A percentile compares a stretch with the other conserved stretches of the same genome.
Conservation (phyloP, 2,797 vertebrate species). For the Oreonectes daqikongensis region DNA sequence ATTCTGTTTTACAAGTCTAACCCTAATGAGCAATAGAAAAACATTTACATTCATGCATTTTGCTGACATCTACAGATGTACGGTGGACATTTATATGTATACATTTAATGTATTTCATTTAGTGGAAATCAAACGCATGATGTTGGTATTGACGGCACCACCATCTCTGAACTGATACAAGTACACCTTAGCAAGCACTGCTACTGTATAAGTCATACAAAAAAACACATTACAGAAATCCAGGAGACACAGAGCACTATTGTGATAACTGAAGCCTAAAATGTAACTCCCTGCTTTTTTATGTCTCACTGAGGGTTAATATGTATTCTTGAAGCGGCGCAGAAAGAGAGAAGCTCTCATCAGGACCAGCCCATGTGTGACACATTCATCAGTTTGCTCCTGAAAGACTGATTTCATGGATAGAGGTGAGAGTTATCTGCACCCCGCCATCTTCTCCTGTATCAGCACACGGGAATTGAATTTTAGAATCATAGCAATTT, state of each 20-base stretch:
- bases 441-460: constrained; percentile 33
- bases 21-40: no score
- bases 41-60: no score
- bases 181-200: neutral
- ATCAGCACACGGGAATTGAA: constrained; percentile 54
- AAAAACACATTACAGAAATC: neutral
- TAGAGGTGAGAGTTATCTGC: constrained; percentile 45
- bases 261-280: constrained; percentile 38
- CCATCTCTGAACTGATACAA: no score
- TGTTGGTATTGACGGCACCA: no score
- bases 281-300: constrained; percentile 31
- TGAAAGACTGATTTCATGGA: constrained; percentile 46
- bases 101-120: no score
- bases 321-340: constrained; percentile 41
- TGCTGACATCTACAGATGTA: no score
- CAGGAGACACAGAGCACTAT: constrained; percentile 4
- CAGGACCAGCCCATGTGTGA: constrained; percentile 59
- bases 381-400: constrained; percentile 59
- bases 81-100: no score
- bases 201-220: constrained; percentile 1
- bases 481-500: constrained; percentile 42
- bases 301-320: constrained; percentile 45
- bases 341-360: constrained; percentile 43
- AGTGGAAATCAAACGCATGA: no score
- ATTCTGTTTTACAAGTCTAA: no score